Evolutionary conservation across 2,888 invertebrate genomes (phyloP).

Genomic region (Gordius sp.): DNA sequence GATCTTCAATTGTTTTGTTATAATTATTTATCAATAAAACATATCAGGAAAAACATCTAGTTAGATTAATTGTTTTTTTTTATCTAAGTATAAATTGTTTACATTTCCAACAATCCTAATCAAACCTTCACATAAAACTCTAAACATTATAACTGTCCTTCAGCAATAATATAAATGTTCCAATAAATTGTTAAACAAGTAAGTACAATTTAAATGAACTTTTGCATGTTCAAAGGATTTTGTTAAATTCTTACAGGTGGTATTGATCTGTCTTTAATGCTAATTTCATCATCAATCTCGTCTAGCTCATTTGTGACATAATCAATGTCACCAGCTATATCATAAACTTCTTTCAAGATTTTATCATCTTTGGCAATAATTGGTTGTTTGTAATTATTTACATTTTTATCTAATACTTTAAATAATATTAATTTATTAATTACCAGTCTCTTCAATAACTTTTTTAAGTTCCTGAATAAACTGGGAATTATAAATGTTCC

Average conservation of each 20-base stretch:
- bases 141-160: no score
- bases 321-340: neutral
- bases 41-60: no score
- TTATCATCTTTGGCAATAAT: neutral
- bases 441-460: constrained; percentile 31
- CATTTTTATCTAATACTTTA: constrained; percentile 45
- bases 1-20: no score
- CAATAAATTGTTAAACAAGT: no score
- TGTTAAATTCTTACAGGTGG: constrained; percentile 7
- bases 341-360: neutral
- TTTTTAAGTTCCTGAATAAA: constrained; percentile 52
- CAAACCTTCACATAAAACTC: no score
- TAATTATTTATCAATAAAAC: no score
- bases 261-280: neutral
- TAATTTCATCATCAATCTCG: neutral
- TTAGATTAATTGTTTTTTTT: no score
- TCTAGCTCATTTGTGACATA: neutral
- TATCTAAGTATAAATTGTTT: no score
- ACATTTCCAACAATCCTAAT: no score
- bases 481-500: constrained; percentile 39
- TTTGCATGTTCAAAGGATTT: no score
- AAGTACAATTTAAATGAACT: no score
- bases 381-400: constrained; percentile 40
- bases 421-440: constrained; percentile 17
- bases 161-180: no score